These are phyloP conservation scores for Lutjanus erythropterus DNA, from an alignment of 2,113 vertebrate genomes.

Conservation along the genomic window DNA sequence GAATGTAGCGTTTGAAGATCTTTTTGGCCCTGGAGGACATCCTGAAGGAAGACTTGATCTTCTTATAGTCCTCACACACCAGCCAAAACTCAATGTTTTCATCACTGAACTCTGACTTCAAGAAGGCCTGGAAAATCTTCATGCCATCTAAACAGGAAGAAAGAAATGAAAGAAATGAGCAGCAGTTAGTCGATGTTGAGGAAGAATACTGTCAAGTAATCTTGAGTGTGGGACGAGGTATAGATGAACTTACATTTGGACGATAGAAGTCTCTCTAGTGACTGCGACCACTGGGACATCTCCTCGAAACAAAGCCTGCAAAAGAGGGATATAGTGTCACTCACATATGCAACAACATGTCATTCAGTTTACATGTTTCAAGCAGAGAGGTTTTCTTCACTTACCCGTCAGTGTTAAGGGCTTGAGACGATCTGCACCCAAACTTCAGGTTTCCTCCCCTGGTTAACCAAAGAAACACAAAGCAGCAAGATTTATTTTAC, in stretches of 20 bases:
- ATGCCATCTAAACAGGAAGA: constrained; percentile 81
- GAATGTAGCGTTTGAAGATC: constrained; percentile 86
- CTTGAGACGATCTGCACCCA: constrained; percentile 51
- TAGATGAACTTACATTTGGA: constrained; percentile 85
- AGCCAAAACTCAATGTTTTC: constrained; percentile 90
- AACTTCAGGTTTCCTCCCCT: constrained; percentile 71
- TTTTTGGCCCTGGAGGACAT: constrained; percentile 83
- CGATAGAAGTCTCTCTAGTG: constrained; percentile 82
- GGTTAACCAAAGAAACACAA: constrained; percentile 27
- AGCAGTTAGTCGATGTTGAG: neutral
- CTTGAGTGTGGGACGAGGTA: neutral
- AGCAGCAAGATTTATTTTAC: neutral
- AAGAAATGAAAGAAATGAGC: neutral
- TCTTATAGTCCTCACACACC: constrained; percentile 86
- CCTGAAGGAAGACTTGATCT: constrained; percentile 77
- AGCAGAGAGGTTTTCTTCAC: constrained; percentile 22
- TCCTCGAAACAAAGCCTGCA: constrained; percentile 81
- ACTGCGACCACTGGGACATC: constrained; percentile 83
- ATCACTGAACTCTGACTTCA: constrained; percentile 88
- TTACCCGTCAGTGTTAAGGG: constrained; percentile 54
- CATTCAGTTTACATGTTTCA: neutral
- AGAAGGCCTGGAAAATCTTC: constrained; percentile 84
- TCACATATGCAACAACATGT: neutral
- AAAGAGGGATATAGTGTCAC: constrained; percentile 20
- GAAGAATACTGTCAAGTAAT: neutral